Conservation (phyloP, 1,140 invertebrate genomes). For the Cyrtorhinus lividipennis region DNA sequence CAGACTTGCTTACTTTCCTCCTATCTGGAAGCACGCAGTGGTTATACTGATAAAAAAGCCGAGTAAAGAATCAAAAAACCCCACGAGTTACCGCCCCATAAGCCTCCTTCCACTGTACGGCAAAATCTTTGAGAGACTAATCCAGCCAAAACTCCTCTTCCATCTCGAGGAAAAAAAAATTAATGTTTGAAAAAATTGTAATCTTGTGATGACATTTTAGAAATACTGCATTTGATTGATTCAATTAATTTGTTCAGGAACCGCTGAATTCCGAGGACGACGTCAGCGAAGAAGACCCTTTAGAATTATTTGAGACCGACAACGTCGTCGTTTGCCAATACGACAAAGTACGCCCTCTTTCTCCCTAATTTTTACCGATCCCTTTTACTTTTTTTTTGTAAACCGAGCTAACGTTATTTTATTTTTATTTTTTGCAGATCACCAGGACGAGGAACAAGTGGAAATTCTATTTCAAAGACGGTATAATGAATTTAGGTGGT, state of each 20-base stretch:
- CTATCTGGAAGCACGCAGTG: too few relatives aligned
- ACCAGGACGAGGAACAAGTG: slow-evolving; percentile 94
- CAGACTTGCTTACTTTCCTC: too few relatives aligned
- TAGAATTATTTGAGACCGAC: slow-evolving; percentile 91
- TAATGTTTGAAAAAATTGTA: too few relatives aligned
- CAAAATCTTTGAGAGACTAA: too few relatives aligned
- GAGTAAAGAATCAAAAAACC: too few relatives aligned
- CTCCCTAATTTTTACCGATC: slow-evolving; percentile 19
- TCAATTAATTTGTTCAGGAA: slow-evolving; percentile 45
- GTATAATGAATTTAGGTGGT: slow-evolving; percentile 97
- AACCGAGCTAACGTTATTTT: not conserved
- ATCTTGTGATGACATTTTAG: too few relatives aligned
- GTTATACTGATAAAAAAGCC: too few relatives aligned
- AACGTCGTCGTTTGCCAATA: slow-evolving; percentile 99
- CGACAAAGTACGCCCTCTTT: slow-evolving; percentile 60
- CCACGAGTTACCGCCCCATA: too few relatives aligned
- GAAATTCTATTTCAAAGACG: slow-evolving; percentile 99
- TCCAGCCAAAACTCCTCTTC: too few relatives aligned
- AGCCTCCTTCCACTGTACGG: too few relatives aligned
- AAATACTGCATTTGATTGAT: too few relatives aligned
- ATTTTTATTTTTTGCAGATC: slow-evolving; percentile 46
- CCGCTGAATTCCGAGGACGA: slow-evolving; percentile 92
- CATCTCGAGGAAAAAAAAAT: too few relatives aligned
- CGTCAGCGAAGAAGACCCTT: slow-evolving; percentile 90
- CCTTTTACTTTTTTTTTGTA: not conserved